Conservation (phyloP, 2,797 vertebrate genomes). For the Centroberyx gerrardi region DNA sequence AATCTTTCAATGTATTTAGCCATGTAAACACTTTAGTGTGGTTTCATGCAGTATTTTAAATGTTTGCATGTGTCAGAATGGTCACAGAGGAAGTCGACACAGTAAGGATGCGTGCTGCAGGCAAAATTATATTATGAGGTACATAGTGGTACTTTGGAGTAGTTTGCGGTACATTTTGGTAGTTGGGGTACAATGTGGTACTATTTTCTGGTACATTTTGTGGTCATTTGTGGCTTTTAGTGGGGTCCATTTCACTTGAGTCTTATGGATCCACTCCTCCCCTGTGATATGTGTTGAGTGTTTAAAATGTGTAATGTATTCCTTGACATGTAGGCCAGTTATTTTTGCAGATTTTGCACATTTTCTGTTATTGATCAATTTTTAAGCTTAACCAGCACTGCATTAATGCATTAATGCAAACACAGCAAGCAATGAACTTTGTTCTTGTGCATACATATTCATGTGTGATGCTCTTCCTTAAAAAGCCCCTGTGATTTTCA, state of each 20-base stretch:
- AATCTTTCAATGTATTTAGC: too few relatives aligned
- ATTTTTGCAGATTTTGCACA: conserved; percentile 31
- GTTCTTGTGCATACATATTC: conserved; percentile 38
- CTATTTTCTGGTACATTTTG: too few relatives aligned
- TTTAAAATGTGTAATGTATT: conserved; percentile 6
- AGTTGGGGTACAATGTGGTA: too few relatives aligned
- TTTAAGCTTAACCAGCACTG: conserved; percentile 42
- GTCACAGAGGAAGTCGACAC: too few relatives aligned
- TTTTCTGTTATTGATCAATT: conserved; percentile 53
- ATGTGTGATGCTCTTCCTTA: background rate
- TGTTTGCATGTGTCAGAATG: too few relatives aligned
- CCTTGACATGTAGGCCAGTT: conserved; percentile 5
- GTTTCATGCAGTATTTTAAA: too few relatives aligned
- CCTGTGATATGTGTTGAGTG: conserved; percentile 5
- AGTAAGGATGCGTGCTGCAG: too few relatives aligned
- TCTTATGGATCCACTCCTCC: conserved; percentile 9
- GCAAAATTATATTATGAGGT: too few relatives aligned
- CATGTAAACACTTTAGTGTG: too few relatives aligned
- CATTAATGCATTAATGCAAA: conserved; percentile 41
- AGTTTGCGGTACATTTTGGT: too few relatives aligned
- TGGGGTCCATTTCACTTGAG: background rate
- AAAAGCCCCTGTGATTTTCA: background rate
- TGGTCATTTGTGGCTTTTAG: background rate
- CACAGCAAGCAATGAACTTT: conserved; percentile 4
- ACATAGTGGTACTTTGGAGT: too few relatives aligned